Percentiles rank a stretch among this genome's conserved stretches.
Evolutionary conservation across 2,113 vertebrate genomes (phyloP).

Genomic region (Pan troglodytes): NHGRI_mPanTro3-v2.1_pri NC_072402.2:175981001-175981500

Average conservation of each 20-base stretch:
- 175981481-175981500: background rate
- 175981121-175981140: background rate
- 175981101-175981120: background rate
- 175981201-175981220: background rate
- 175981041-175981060: background rate
- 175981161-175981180: background rate
- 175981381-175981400: background rate
- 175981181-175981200: background rate
- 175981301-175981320: background rate
- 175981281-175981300: background rate
- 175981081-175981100: background rate
- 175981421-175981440: background rate
- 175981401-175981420: background rate
- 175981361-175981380: background rate
- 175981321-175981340: background rate
- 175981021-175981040: background rate
- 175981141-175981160: background rate
- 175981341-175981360: background rate
- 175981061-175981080: background rate
- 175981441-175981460: background rate
- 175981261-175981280: background rate
- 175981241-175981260: background rate
- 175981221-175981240: background rate
- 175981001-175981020: background rate
- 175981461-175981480: background rate